Evolutionary conservation across 2,797 vertebrate genomes (phyloP).

Genomic region (Neosilurus mollespiculum): DNA sequence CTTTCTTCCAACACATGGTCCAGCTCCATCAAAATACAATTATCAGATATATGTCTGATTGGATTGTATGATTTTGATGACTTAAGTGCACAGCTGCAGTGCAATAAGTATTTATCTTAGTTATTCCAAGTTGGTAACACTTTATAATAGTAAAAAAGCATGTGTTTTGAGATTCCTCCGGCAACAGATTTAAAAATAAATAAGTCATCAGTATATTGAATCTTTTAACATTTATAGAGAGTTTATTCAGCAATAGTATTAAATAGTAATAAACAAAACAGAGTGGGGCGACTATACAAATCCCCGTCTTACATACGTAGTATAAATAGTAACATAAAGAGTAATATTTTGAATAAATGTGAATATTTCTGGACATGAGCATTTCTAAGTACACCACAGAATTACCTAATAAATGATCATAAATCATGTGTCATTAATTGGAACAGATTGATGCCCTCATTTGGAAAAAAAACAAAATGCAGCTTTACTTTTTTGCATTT

Average conservation of each 20-base stretch:
- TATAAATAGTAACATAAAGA: neutral
- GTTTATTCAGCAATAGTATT: neutral
- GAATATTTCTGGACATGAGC: neutral
- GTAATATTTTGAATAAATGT: neutral
- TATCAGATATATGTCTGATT: conserved; percentile 74
- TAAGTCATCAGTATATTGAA: neutral
- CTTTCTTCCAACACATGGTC: conserved; percentile 62
- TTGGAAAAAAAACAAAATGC: neutral
- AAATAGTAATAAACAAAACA: neutral
- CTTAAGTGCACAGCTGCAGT: conserved; percentile 28
- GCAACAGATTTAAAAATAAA: neutral
- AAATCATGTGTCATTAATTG: too few species aligned
- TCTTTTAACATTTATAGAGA: neutral
- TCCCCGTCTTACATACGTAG: too few species aligned
- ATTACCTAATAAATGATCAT: neutral
- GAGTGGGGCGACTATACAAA: too few species aligned
- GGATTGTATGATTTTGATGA: conserved; percentile 72
- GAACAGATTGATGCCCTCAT: neutral
- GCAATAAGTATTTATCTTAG: conserved; percentile 3
- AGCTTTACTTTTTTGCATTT: neutral
- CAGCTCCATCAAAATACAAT: conserved; percentile 71
- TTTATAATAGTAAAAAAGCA: conserved; percentile 33
- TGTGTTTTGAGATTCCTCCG: neutral
- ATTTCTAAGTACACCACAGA: neutral
- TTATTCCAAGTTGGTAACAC: conserved; percentile 40